A percentile compares a stretch with the other conserved stretches of the same genome.
These are phyloP conservation scores for Zalophus californianus DNA, from an alignment of 2,797 vertebrate genomes.

Conservation along the genomic window DNA sequence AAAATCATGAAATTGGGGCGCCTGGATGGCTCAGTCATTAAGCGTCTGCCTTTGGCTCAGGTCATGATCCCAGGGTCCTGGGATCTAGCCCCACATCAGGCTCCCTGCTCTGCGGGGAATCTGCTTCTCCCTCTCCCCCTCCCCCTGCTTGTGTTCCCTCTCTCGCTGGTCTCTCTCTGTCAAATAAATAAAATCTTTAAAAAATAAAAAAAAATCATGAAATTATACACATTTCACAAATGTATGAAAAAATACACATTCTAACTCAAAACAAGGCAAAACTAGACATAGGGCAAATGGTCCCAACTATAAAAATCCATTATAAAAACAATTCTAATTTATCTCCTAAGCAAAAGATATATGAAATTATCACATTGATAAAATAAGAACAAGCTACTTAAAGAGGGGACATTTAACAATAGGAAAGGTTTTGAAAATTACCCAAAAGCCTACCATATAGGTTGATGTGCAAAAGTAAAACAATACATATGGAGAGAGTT, in stretches of 20 bases:
- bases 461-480: not conserved
- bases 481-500: not conserved
- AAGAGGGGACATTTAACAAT: not conserved
- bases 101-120: no score
- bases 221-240: not conserved
- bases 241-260: not conserved
- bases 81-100: no score
- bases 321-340: not conserved
- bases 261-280: conserved; percentile 7
- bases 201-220: not conserved
- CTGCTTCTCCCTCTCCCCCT: no score
- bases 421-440: not conserved
- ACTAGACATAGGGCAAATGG: not conserved
- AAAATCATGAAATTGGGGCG: not conserved
- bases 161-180: no score
- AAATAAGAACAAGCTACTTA: not conserved
- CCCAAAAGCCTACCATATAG: not conserved
- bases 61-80: no score
- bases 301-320: not conserved
- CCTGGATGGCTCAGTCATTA: no score
- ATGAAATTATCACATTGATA: not conserved
- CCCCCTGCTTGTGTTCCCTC: no score
- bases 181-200: no score
- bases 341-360: not conserved
- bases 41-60: no score